Percentiles rank a stretch among this genome's conserved stretches.
phyloP scores from a whole-genome alignment of 2,888 invertebrate species.

The Phaedon cochleariae region DNA sequence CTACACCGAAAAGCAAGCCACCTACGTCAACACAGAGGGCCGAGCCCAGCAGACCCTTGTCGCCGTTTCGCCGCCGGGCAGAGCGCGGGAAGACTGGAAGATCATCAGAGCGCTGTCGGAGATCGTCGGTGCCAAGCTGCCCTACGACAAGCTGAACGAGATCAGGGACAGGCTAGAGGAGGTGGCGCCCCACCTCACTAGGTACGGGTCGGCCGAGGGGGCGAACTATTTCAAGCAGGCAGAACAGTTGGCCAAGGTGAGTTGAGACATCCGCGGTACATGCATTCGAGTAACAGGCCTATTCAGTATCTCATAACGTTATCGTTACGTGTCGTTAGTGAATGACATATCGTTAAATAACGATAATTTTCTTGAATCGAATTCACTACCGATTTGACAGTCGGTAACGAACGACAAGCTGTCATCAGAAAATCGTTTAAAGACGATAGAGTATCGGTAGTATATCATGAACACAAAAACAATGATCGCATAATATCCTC shows the following conservation, averaged over 20 bases:
- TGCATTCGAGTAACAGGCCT: too few species aligned
- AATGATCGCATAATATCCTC: too few species aligned
- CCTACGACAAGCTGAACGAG: slow-evolving; percentile 88
- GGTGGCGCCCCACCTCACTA: slow-evolving; percentile 87
- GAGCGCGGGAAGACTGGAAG: slow-evolving; percentile 98
- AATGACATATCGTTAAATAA: too few species aligned
- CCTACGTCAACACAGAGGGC: slow-evolving; percentile 98
- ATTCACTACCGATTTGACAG: too few species aligned
- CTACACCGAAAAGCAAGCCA: slow-evolving; percentile 98
- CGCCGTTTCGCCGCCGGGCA: slow-evolving; percentile 90
- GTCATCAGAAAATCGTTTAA: too few species aligned
- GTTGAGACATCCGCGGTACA: not conserved
- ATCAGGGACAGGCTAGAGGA: slow-evolving; percentile 79
- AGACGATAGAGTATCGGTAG: too few species aligned
- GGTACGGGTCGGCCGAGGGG: slow-evolving; percentile 84
- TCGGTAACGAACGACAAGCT: too few species aligned
- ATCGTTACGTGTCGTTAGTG: too few species aligned
- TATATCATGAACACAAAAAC: too few species aligned
- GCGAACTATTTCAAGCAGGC: slow-evolving; percentile 87
- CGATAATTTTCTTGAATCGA: too few species aligned
- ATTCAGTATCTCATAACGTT: too few species aligned
- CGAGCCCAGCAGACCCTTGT: slow-evolving; percentile 89
- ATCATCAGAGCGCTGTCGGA: slow-evolving; percentile 96
- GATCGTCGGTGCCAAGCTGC: slow-evolving; percentile 71
- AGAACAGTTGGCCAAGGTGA: slow-evolving; percentile 74